Conservation (phyloP, 2,888 invertebrate genomes). For the Xestia c-nigrum region DNA sequence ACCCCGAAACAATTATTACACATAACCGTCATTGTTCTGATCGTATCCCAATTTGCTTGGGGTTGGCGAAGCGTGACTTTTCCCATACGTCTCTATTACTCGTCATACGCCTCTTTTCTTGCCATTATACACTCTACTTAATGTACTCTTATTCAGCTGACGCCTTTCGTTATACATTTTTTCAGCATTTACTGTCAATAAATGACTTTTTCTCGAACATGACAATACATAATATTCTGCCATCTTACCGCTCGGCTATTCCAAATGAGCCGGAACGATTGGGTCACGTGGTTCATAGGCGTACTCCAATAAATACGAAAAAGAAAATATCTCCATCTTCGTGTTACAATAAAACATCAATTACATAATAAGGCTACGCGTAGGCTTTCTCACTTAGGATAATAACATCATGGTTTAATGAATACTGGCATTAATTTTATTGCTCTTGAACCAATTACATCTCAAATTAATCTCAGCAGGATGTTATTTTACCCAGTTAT, state of each 20-base stretch:
- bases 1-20: too few relatives aligned
- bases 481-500: not conserved
- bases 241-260: not conserved
- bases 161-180: not conserved
- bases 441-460: not conserved
- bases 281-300: not conserved
- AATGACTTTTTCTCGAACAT: too few relatives aligned
- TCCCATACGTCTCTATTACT: too few relatives aligned
- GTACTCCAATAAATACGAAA: not conserved
- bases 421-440: constrained; percentile 10
- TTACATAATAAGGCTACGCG: not conserved
- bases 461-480: not conserved
- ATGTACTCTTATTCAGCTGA: not conserved
- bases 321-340: not conserved
- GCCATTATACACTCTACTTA: too few relatives aligned
- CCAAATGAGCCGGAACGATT: not conserved
- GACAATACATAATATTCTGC: not conserved
- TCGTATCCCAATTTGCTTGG: not conserved
- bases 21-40: not conserved
- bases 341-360: not conserved
- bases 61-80: not conserved
- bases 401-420: not conserved
- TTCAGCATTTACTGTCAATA: not conserved
- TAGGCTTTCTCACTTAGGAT: not conserved
- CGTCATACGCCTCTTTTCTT: too few relatives aligned